A percentile compares a stretch with the other conserved stretches of the same genome.
Conservation (phyloP, 2,888 invertebrate species). For the Thyatira batis region DNA sequence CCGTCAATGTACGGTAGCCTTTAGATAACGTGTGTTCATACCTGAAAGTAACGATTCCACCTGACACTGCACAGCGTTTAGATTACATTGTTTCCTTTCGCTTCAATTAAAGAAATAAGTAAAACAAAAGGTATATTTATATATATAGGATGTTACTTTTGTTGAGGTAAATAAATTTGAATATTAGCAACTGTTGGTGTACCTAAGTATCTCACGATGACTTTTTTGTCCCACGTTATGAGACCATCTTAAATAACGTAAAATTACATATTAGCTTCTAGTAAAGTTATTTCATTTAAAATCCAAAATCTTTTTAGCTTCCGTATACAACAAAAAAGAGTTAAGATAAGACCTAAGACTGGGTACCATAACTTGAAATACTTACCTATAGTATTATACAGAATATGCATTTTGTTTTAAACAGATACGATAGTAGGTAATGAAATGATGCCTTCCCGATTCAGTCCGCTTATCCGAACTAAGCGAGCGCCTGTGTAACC, state of each 20-base stretch:
- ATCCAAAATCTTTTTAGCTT: slow-evolving; percentile 10
- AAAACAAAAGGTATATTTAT: background rate
- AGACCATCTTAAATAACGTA: too few relatives aligned
- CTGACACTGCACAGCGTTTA: slow-evolving; percentile 18
- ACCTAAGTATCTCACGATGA: too few relatives aligned
- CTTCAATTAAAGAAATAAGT: slow-evolving; percentile 18
- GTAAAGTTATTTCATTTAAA: too few relatives aligned
- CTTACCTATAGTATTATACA: background rate
- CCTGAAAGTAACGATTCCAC: too few relatives aligned
- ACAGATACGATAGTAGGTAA: slow-evolving; percentile 57
- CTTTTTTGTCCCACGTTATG: too few relatives aligned
- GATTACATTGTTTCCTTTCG: slow-evolving; percentile 29
- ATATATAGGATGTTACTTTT: too few relatives aligned
- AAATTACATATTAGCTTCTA: too few relatives aligned
- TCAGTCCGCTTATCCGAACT: slow-evolving; percentile 61
- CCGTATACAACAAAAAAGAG: slow-evolving; percentile 12
- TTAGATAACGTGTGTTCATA: too few relatives aligned
- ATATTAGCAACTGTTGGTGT: too few relatives aligned
- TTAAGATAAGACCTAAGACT: slow-evolving; percentile 15
- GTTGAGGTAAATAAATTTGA: too few relatives aligned
- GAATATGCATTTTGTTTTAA: slow-evolving; percentile 52
- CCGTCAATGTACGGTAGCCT: too few relatives aligned
- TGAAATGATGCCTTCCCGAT: slow-evolving; percentile 61
- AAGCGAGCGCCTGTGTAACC: slow-evolving; percentile 65
- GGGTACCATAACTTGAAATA: slow-evolving; percentile 2